Conservation (phyloP, 2,113 vertebrate species). For the Microtus richardsoni region DNA sequence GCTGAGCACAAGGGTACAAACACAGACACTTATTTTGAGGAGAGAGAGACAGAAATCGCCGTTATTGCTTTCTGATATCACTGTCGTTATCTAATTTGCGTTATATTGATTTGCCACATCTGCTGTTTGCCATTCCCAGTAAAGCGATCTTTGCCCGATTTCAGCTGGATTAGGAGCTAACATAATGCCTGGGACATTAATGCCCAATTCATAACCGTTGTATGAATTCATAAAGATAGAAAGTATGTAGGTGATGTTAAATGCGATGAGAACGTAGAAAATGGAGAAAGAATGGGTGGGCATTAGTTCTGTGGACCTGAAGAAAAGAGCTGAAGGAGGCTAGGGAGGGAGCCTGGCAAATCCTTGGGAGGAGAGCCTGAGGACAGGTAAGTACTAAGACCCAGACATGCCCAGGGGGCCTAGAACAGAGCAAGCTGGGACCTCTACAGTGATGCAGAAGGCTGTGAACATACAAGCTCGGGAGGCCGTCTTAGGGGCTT, state of each 20-base stretch:
- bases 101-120: not conserved
- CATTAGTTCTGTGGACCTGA: not conserved
- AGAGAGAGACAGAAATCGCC: not conserved
- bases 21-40: not conserved
- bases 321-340: not conserved
- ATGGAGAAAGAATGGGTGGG: not conserved
- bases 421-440: not conserved
- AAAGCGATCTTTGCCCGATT: not conserved
- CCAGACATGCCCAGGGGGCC: not conserved
- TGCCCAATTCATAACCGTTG: not conserved
- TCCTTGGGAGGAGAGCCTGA: not conserved
- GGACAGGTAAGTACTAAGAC: not conserved
- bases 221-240: not conserved
- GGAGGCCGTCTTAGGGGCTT: not conserved
- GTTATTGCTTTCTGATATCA: not conserved
- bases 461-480: not conserved
- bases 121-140: not conserved
- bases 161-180: not conserved
- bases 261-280: not conserved
- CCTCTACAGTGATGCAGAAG: not conserved
- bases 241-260: not conserved
- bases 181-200: not conserved
- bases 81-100: not conserved
- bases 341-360: not conserved
- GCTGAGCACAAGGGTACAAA: not conserved